A percentile compares a stretch with the other conserved stretches of the same genome.
phyloP scores from a whole-genome alignment of 23 tunicate species.

The Ciona savignyi region DNA sequence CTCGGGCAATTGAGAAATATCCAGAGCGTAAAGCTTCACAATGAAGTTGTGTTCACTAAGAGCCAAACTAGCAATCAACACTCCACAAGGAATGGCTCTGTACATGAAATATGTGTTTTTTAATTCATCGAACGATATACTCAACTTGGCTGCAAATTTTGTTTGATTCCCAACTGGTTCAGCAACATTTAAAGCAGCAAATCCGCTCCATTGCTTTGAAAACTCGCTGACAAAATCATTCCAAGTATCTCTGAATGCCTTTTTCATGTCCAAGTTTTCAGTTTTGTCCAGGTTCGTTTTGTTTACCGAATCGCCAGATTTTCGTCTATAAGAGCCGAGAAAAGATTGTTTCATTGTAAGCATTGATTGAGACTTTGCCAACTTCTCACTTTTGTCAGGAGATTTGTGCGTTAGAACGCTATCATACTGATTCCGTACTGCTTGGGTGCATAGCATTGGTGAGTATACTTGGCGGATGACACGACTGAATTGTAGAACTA shows the following conservation, averaged over 20 bases:
- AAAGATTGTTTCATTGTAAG: conserved; percentile 33
- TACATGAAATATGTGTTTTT: conserved; percentile 18
- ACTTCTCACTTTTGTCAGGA: neutral
- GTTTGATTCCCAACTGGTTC: neutral
- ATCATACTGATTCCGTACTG: neutral
- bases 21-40: conserved; percentile 25
- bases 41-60: conserved; percentile 7
- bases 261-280: neutral
- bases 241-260: conserved; percentile 2
- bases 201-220: conserved; percentile 33
- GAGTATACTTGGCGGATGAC: conserved; percentile 7
- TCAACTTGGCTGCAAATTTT: neutral
- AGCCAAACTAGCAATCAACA: conserved; percentile 7
- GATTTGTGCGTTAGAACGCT: neutral
- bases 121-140: neutral
- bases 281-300: conserved; percentile 20
- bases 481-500: conserved; percentile 30
- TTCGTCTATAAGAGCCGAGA: conserved; percentile 28
- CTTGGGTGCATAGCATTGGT: conserved; percentile 28
- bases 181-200: conserved; percentile 6
- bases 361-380: neutral
- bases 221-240: conserved; percentile 13
- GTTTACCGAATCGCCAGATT: conserved; percentile 38
- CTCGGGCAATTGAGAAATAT: conserved; percentile 7
- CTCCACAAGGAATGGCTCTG: conserved; percentile 33